Conservation (phyloP, 2,888 invertebrate species). For the Blastobasis adustella region DNA sequence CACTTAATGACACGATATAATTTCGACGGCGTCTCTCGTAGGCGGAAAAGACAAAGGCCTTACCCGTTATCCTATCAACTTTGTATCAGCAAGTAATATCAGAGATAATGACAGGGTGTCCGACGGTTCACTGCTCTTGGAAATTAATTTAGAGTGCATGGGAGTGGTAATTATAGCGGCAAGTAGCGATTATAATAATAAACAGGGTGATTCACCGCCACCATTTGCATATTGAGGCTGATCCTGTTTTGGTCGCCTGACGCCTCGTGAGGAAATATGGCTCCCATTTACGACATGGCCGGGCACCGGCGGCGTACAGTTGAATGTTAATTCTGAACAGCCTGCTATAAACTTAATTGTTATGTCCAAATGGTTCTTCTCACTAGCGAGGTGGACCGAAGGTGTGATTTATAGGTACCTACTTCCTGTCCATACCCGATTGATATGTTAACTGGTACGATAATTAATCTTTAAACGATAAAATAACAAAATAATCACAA, state of each 20-base stretch:
- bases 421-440: too few relatives aligned
- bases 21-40: conserved; percentile 9
- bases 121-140: conserved; percentile 47
- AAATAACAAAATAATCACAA: too few relatives aligned
- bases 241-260: background rate
- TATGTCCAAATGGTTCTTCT: too few relatives aligned
- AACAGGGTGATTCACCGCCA: conserved; percentile 43
- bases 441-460: too few relatives aligned
- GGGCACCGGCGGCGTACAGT: too few relatives aligned
- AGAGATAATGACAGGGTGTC: conserved; percentile 46
- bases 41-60: conserved; percentile 15
- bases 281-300: too few relatives aligned
- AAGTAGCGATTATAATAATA: conserved; percentile 56
- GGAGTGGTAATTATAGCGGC: conserved; percentile 51
- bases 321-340: too few relatives aligned
- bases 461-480: too few relatives aligned
- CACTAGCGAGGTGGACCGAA: too few relatives aligned
- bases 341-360: too few relatives aligned
- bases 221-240: conserved; percentile 42
- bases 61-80: conserved; percentile 32
- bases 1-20: conserved; percentile 9
- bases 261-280: too few relatives aligned
- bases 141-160: conserved; percentile 68
- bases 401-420: too few relatives aligned
- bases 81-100: conserved; percentile 48